phyloP scores from a whole-genome alignment of 2,797 vertebrate genomes.

The Notoglanidium macrostoma region DNA sequence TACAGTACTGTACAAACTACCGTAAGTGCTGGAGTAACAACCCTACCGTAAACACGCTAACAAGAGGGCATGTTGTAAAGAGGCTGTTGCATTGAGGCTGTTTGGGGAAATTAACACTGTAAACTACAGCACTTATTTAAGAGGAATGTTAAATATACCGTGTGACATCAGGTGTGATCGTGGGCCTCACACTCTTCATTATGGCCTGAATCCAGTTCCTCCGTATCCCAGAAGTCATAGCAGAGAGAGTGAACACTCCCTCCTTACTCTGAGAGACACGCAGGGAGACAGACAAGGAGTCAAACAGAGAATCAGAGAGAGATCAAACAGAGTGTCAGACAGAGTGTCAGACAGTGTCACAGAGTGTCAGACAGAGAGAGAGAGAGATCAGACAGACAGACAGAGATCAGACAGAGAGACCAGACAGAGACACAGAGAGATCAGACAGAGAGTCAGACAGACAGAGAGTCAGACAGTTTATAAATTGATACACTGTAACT shows the following conservation, averaged over 20 bases:
- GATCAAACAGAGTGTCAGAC: neutral
- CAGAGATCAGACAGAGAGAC: neutral
- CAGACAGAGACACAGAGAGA: neutral
- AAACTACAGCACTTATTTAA: neutral
- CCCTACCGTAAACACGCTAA: too few relatives aligned
- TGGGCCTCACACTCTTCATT: slow-evolving; percentile 92
- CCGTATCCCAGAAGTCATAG: slow-evolving; percentile 97
- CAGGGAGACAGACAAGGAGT: neutral
- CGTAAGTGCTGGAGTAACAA: too few relatives aligned
- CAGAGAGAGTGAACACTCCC: slow-evolving; percentile 89
- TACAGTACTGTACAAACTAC: too few relatives aligned
- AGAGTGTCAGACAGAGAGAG: too few relatives aligned
- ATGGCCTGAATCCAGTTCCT: slow-evolving; percentile 99
- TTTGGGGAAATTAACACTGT: neutral
- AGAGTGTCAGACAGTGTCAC: neutral
- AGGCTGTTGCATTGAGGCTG: neutral
- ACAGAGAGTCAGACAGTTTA: neutral
- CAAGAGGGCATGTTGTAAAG: too few relatives aligned
- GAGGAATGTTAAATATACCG: slow-evolving; percentile 73
- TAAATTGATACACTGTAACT: neutral
- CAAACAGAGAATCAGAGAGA: neutral
- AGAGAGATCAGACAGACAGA: neutral
- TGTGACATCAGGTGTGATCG: slow-evolving; percentile 90
- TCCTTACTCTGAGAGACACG: slow-evolving; percentile 83
- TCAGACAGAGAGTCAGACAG: neutral